Conservation (phyloP, 2,888 invertebrate genomes). For the Xestia rhomboidea region DNA sequence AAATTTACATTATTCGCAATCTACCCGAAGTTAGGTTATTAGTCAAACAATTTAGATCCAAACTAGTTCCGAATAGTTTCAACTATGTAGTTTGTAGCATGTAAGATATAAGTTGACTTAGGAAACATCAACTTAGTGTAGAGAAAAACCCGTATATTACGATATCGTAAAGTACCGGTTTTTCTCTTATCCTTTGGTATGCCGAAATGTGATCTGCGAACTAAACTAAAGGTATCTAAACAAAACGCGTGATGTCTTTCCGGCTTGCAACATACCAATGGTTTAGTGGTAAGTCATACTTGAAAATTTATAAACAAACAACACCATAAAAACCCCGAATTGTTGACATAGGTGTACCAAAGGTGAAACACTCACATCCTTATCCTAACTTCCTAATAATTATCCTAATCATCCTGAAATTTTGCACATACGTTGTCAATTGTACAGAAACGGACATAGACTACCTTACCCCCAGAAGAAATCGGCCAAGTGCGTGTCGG, state of each 20-base stretch:
- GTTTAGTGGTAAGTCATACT: not conserved
- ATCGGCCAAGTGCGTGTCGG: too few relatives aligned
- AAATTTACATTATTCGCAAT: slow-evolving; percentile 55
- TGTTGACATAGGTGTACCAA: not conserved
- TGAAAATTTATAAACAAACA: not conserved
- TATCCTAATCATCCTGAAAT: too few relatives aligned
- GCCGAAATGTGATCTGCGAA: not conserved
- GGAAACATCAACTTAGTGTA: not conserved
- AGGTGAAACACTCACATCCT: not conserved
- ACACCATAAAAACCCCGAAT: not conserved
- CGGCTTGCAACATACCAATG: not conserved
- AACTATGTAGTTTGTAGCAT: slow-evolving; percentile 31
- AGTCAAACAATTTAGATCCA: slow-evolving; percentile 60
- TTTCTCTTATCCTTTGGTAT: not conserved
- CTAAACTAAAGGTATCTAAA: not conserved
- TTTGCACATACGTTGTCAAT: too few relatives aligned
- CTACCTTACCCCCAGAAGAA: too few relatives aligned
- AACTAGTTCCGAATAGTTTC: slow-evolving; percentile 57
- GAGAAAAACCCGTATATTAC: too few relatives aligned
- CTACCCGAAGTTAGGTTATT: slow-evolving; percentile 56
- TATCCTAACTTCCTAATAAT: too few relatives aligned
- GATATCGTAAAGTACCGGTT: slow-evolving; percentile 5
- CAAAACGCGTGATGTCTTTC: not conserved
- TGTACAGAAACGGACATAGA: too few relatives aligned
- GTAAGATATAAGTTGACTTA: slow-evolving; percentile 37